phyloP scores from a whole-genome alignment of 1,140 invertebrate genomes.

The Lycorma delicatula region DNA sequence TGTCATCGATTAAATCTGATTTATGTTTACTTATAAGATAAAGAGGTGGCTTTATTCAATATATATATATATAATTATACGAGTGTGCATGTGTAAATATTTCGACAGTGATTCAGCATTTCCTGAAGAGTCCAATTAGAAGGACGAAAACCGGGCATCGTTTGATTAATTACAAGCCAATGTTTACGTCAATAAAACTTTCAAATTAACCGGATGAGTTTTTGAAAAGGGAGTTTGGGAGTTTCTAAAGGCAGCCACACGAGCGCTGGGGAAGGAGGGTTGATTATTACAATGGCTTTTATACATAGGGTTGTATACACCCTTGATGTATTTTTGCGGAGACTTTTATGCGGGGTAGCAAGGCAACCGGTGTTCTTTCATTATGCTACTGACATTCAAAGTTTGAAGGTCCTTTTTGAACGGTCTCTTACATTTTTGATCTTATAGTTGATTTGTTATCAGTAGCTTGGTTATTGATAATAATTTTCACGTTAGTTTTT shows the following conservation, averaged over 20 bases:
- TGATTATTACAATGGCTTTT: background rate
- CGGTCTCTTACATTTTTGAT: too few relatives aligned
- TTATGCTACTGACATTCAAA: too few relatives aligned
- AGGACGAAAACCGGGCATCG: background rate
- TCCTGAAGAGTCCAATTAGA: slow-evolving; percentile 5
- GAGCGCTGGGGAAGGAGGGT: slow-evolving; percentile 5
- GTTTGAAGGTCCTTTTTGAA: too few relatives aligned
- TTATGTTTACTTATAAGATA: too few relatives aligned
- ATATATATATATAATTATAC: too few relatives aligned
- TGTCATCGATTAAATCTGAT: too few relatives aligned
- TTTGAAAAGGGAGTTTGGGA: slow-evolving; percentile 12
- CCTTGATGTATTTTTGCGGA: background rate
- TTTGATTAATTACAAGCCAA: slow-evolving; percentile 17
- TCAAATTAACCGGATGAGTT: slow-evolving; percentile 20
- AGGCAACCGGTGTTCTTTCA: too few relatives aligned
- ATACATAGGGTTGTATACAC: background rate
- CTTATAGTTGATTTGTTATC: too few relatives aligned
- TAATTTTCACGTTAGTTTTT: too few relatives aligned
- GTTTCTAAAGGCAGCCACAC: background rate
- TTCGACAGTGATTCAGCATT: slow-evolving; percentile 16
- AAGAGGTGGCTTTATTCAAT: too few relatives aligned
- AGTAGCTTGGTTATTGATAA: too few relatives aligned
- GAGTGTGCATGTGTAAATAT: too few relatives aligned
- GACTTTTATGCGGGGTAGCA: background rate
- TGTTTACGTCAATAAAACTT: slow-evolving; percentile 19